phyloP scores from a whole-genome alignment of 2,888 invertebrate species.

The Halocaridina rubra region DNA sequence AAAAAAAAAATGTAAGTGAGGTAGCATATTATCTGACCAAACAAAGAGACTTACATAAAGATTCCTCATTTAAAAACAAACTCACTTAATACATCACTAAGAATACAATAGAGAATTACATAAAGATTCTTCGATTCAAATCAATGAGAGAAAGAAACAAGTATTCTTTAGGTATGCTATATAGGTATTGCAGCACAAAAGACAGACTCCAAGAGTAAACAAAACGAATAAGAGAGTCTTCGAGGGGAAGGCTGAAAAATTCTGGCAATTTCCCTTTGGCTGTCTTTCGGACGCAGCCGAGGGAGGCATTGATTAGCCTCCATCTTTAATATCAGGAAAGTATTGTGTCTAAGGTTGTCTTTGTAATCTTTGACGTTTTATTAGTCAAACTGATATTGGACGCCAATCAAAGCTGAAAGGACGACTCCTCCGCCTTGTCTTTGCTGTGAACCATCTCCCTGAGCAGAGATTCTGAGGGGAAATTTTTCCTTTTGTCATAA shows the following conservation, averaged over 20 bases:
- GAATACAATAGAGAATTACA: no score
- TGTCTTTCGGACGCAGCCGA: no score
- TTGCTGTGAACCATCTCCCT: constrained; percentile 25
- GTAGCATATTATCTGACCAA: no score
- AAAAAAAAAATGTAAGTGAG: no score
- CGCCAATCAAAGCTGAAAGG: constrained; percentile 43
- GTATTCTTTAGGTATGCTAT: no score
- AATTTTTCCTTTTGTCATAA: background rate
- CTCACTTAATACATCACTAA: no score
- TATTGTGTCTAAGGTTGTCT: constrained; percentile 37
- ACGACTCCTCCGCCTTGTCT: constrained; percentile 37
- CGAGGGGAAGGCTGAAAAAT: background rate
- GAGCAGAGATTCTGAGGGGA: no score
- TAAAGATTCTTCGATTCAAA: no score
- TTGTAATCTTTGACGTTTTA: constrained; percentile 47
- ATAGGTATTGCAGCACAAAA: no score
- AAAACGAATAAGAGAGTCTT: background rate
- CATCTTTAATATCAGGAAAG: constrained; percentile 41
- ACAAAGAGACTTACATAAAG: no score
- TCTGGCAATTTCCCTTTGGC: no score
- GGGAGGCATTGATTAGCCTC: constrained; percentile 38
- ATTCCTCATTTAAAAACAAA: no score
- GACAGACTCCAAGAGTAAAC: background rate
- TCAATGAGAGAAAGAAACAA: background rate
- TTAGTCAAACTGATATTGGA: constrained; percentile 48